Base-by-base conservation (phyloP, 2,797 vertebrate species). In the Microtus californicus region DNA sequence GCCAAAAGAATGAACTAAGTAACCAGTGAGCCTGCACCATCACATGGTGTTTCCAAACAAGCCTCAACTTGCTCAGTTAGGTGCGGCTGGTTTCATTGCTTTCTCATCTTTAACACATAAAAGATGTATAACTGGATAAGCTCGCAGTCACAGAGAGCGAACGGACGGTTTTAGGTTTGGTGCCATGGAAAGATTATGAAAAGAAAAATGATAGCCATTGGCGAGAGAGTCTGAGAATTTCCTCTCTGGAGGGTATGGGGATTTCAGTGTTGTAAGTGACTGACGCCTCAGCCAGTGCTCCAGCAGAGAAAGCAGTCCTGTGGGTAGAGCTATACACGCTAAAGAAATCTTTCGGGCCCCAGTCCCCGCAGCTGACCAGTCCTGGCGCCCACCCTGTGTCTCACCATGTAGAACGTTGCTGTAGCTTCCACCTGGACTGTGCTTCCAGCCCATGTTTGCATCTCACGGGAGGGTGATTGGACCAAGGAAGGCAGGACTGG, bases 101-200 rank as follows among this genome's bases (percentile, higher is more conserved):
- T 74, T 74, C 37, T 79, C 51, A 12, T 61, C 67, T 90, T 93
- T 31, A 63, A 69, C 5, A 27, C 13, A 14, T 59, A 45, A 17
- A 80, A 31, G 0, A 14, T 59, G 31, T 13, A 1, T 17, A 54
- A 27, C 54, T 93, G 27, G 12, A 2, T 14, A 23, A 73, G 51
- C 21, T 14, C 1, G 0, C 15, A 21, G 15, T 37, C 14, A 2
- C 2, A 27, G 3, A 37, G 10, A 13, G 6, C 25, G 14, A 4
- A 1, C 1, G 29, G 51, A n/a, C 14, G 43, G 10, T 5, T 25
- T 71, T 71, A 27, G 19, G 14, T 89, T 34, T 85, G 10, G 37
- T 92, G 13, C 48, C 15, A 0, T 2, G n/a, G 8, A 77, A 71
- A 85, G 23, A 3, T 17, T 15, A 37, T 13, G 31, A 6, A 56